Evolutionary conservation across 2,888 invertebrate genomes (phyloP).

Genomic region (Noctuana brunneofusca): DNA sequence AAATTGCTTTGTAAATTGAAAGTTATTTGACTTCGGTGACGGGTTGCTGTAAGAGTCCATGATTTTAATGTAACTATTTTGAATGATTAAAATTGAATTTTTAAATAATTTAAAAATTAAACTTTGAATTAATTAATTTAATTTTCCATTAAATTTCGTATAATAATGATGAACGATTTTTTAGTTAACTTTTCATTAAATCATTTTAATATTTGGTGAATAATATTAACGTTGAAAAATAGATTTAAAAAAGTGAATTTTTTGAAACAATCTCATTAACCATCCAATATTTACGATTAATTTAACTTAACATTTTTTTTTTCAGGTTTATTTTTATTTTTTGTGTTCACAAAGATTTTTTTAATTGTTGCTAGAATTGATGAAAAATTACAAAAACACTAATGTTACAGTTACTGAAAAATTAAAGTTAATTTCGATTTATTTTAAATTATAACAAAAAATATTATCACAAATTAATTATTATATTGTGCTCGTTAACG

Average conservation of each 20-base stretch:
- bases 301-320: slow-evolving; percentile 15
- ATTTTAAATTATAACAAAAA: not conserved
- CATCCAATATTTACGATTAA: slow-evolving; percentile 7
- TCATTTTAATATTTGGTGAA: not conserved
- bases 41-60: not conserved
- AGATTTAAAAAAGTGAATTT: slow-evolving; percentile 7
- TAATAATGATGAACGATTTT: not conserved
- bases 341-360: slow-evolving; percentile 26
- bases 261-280: not conserved
- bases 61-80: not conserved
- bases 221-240: not conserved
- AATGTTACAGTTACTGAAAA: not conserved
- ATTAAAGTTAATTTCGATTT: not conserved
- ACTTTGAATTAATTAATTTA: not conserved
- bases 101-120: not conserved
- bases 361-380: not conserved
- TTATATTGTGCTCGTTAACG: no score
- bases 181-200: not conserved
- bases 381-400: not conserved
- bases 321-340: slow-evolving; percentile 16
- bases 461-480: no score
- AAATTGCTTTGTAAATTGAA: not conserved
- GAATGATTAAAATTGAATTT: not conserved
- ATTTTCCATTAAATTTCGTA: slow-evolving; percentile 1
- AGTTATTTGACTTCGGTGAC: not conserved